These are phyloP conservation scores for Phortica variegata DNA, from an alignment of 1,140 invertebrate genomes.

Conservation along the genomic window DNA sequence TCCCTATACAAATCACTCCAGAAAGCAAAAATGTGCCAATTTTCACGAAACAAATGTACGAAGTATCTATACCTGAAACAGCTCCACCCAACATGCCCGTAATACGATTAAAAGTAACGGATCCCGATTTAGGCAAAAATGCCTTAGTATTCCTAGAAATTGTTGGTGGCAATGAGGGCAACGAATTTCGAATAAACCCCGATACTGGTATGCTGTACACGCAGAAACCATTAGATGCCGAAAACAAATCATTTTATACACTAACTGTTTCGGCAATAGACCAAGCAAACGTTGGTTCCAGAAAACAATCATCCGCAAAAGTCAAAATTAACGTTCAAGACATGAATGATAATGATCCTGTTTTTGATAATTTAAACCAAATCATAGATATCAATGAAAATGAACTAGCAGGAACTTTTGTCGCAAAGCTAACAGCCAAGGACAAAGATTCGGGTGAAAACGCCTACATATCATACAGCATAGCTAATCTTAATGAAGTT, in stretches of 20 bases:
- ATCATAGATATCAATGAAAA: constrained; percentile 80
- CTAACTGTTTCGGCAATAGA: constrained; percentile 89
- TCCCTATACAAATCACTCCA: constrained; percentile 77
- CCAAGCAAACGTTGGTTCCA: constrained; percentile 78
- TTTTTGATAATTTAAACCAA: constrained; percentile 73
- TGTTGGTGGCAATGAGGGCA: constrained; percentile 87
- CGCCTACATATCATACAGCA: constrained; percentile 90
- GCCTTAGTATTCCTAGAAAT: constrained; percentile 85
- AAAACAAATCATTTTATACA: constrained; percentile 84
- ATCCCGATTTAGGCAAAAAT: constrained; percentile 80
- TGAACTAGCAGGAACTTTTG: constrained; percentile 77
- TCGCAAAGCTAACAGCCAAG: constrained; percentile 78
- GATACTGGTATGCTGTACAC: constrained; percentile 89
- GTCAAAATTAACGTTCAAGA: constrained; percentile 86
- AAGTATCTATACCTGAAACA: constrained; percentile 83
- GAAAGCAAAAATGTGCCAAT: constrained; percentile 83
- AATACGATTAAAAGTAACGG: constrained; percentile 80
- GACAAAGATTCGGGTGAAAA: constrained; percentile 93
- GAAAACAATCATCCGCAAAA: constrained; percentile 85
- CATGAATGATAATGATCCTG: constrained; percentile 89
- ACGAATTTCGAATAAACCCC: constrained; percentile 83
- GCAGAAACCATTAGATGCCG: constrained; percentile 80
- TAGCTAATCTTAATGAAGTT: constrained; percentile 83
- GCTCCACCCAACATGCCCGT: constrained; percentile 86
- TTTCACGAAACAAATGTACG: constrained; percentile 86